Evolutionary conservation across 1,140 invertebrate species (phyloP).

Genomic region (Trachymyrmex septentrionalis): DNA sequence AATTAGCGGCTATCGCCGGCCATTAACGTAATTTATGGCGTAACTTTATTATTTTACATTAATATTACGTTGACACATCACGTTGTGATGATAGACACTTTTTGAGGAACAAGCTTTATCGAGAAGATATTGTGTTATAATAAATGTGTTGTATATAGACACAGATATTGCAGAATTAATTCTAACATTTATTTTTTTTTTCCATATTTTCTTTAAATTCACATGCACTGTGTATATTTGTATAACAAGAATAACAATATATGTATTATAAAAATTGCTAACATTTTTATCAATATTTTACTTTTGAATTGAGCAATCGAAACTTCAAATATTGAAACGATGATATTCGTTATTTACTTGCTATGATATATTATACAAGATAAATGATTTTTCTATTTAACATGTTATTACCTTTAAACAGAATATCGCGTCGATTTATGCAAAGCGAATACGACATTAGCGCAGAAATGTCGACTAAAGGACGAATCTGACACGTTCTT

Average conservation of each 20-base stretch:
- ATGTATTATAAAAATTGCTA: background rate
- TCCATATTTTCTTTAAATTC: background rate
- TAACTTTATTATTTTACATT: slow-evolving; percentile 64
- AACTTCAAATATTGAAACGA: background rate
- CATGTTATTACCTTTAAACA: background rate
- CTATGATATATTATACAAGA: background rate
- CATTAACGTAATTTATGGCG: slow-evolving; percentile 55
- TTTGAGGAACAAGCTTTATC: slow-evolving; percentile 3
- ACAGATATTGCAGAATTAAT: background rate
- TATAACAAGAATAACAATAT: background rate
- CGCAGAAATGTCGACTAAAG: slow-evolving; percentile 4
- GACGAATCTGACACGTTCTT: slow-evolving; percentile 43
- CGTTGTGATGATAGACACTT: slow-evolving; percentile 28
- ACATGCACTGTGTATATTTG: background rate
- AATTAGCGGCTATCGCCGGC: slow-evolving; percentile 61
- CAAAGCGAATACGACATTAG: slow-evolving; percentile 9
- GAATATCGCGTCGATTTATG: background rate
- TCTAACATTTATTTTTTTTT: background rate
- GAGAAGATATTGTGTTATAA: background rate
- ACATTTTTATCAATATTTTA: background rate
- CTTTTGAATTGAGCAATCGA: slow-evolving; percentile 6
- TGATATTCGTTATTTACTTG: background rate
- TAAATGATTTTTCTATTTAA: background rate
- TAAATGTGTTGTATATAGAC: background rate
- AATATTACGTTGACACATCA: slow-evolving; percentile 42